Base-by-base conservation (phyloP, 2,797 vertebrate species). In the Peromyscus attwateri region DNA sequence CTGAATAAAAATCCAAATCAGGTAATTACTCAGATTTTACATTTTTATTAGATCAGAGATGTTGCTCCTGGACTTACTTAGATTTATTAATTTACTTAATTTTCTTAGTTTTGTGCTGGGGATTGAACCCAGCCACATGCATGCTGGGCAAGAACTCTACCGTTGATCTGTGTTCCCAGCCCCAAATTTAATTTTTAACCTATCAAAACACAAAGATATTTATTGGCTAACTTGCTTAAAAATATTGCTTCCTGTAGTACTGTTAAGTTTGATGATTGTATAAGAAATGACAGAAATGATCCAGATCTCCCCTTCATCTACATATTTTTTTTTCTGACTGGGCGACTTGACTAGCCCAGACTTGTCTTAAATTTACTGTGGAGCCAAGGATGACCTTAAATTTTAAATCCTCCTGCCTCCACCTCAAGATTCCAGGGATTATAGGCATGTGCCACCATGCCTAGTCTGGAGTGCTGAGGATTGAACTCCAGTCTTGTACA, bases 1-100 rank as follows among this genome's bases (percentile, higher is more conserved):
- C 98, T 99, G 75, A 98, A 99, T 80, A 99, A 99, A 98, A 99
- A 99, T n/a, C 98, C 99, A 43, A 98, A 94, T 97, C 99, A 99
- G 99, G 99, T 99, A 98, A 87, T 93, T 95, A 71, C 19, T 19
- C 60, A 43, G 29, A 92, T 92, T 96, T 96, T 95, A 5, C 1
- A 73, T 95, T n/a, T 96, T 80, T 84, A 0, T 80, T 60, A 60
- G 43, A 80, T 94, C 71, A 91, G 23, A 87, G n/a, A 57, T 95
- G 49, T 95, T 93, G 43, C 19, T 92, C 6, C 6, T 77, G 8
- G 60, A 83, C 92, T 87, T 93, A 77, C n/a, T 81, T 89, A 90
- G 29, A 40, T 82, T 92, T 84, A 49, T 71, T 73, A 85, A 37
- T 79, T 49, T 79, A 27, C 31, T 64, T 77, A 49, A 52, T 68